These are phyloP conservation scores for Percopsis omiscomaycus DNA, from an alignment of 2,797 vertebrate species.

Conservation along the genomic window DNA sequence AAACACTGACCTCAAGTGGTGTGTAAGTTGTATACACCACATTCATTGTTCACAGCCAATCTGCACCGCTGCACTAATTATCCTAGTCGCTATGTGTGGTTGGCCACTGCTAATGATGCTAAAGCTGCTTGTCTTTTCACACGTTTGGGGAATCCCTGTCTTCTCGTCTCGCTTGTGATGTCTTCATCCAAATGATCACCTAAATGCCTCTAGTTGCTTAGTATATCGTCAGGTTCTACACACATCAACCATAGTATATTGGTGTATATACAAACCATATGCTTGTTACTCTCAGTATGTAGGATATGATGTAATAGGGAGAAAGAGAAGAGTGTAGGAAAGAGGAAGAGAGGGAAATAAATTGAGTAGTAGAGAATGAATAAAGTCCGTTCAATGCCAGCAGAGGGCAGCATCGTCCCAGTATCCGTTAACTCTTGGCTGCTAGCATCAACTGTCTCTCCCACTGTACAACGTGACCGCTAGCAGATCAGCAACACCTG, in stretches of 20 bases:
- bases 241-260: no score
- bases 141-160: background rate
- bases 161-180: no score
- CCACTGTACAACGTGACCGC: conserved; percentile 19
- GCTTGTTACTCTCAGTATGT: no score
- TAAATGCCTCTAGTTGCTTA: no score
- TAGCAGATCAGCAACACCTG: conserved; percentile 13
- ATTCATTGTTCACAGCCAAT: conserved; percentile 10
- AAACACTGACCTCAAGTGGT: conserved; percentile 61
- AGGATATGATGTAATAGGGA: no score
- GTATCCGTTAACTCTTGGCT: background rate
- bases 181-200: no score
- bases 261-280: no score
- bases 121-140: background rate
- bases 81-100: background rate
- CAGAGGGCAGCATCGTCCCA: conserved; percentile 71
- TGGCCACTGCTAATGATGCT: background rate
- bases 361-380: background rate
- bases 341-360: background rate
- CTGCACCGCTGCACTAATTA: background rate
- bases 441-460: conserved; percentile 16
- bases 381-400: conserved; percentile 25
- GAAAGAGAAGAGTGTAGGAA: background rate
- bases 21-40: conserved; percentile 2
- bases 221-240: no score